Conservation (phyloP, 1,140 invertebrate species). For the Acyrthosiphon pisum region DNA sequence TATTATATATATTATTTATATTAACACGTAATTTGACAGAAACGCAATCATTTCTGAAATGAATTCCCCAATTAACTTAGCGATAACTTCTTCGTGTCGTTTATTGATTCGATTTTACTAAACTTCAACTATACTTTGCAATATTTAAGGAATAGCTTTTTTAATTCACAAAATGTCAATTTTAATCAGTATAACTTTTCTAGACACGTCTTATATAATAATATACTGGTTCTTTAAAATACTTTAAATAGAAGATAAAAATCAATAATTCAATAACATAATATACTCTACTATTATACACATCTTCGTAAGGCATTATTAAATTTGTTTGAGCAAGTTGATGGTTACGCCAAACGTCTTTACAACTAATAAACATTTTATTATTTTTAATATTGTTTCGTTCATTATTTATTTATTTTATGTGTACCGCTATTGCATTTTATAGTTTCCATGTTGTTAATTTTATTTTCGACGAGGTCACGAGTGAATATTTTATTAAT, state of each 20-base stretch:
- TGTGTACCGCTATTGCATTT: neutral
- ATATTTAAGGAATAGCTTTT: neutral
- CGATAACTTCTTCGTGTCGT: neutral
- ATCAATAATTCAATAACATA: conserved; percentile 15
- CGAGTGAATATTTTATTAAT: neutral
- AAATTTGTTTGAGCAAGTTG: neutral
- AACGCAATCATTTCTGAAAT: neutral
- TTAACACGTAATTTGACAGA: neutral
- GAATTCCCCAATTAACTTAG: neutral
- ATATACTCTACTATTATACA: neutral
- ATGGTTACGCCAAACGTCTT: neutral
- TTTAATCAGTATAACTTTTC: conserved; percentile 28
- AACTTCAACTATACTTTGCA: neutral
- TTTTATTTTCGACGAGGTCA: neutral
- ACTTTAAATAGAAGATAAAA: neutral
- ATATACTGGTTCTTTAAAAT: neutral
- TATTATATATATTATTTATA: neutral
- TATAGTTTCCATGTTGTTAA: neutral
- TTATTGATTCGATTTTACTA: neutral
- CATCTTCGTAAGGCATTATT: neutral
- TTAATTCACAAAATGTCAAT: neutral
- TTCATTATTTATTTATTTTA: neutral
- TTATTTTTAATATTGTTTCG: conserved; percentile 14
- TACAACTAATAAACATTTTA: conserved; percentile 11
- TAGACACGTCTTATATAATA: neutral